Evolutionary conservation across 1,140 invertebrate genomes (phyloP), one percentile per base, ranked within the genome.

Genomic region (Sesamia nonagrioides): DNA sequence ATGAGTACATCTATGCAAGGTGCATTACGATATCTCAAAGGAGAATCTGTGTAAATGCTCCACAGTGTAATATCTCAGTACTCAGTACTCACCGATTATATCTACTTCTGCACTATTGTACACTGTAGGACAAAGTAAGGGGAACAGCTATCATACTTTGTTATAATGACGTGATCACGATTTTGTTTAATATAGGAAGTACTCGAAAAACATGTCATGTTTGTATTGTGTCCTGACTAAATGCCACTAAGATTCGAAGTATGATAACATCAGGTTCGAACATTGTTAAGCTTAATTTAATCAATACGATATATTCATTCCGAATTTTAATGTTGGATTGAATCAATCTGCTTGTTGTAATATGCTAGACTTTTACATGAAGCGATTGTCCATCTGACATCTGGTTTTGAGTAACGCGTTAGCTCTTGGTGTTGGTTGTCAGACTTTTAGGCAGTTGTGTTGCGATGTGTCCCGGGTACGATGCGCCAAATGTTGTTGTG

Each of bases 111-210:
- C 33, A 15, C 33, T 13, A 61, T 40, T 61, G 60, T 82, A 78
- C 71, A 81, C 42, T 63, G 50, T 13, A 15, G 61, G 68, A 48
- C 69, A 50, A 40, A 50, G 42, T 58, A 76, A 80, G 61, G 69
- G 61, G 61, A 37, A 52, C 45, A 21, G 15, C 37, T 71, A 9
- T 15, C 7, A 37, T 21, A n/a, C 21, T 27, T 21, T 56, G 18
- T 21, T 56, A 11, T 42, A 63, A 63, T 63, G 33, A 63, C 33
- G 13, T 50, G 45, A 50, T 35, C 27, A 37, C n/a, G n/a, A 37
- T 17, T n/a, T 63, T 40, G 35, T 63, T 37, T 17, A n/a, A n/a
- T 40, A 35, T 9, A n/a, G 35, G 1, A 13, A 27, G 27, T 27
- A 11, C 18, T 63, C 4, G 5, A 5, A 50, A 50, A 50, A 50